A percentile compares a stretch with the other conserved stretches of the same genome.
Evolutionary conservation across 2,888 invertebrate species (phyloP).

Genomic region (Oscheius sp.): DNA sequence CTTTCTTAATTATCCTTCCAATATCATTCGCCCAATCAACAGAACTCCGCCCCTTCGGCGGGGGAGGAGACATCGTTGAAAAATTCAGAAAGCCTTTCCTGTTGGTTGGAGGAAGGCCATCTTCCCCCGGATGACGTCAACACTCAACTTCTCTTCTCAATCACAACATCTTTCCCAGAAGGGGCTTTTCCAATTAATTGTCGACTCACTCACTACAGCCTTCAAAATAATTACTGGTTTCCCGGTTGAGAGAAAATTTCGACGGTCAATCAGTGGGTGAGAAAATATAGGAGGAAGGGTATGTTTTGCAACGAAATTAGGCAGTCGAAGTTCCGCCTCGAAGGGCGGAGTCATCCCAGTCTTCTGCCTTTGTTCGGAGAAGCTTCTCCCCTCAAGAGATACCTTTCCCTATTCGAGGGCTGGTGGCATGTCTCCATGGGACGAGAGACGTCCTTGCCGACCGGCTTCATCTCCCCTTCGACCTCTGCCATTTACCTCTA

Average conservation of each 20-base stretch:
- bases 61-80: conserved; percentile 22
- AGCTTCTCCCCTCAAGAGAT: not conserved
- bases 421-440: too few species aligned
- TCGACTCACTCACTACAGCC: too few species aligned
- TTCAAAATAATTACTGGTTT: too few species aligned
- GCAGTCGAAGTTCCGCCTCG: not conserved
- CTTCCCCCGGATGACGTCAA: not conserved
- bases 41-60: conserved; percentile 10
- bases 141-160: not conserved
- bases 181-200: not conserved
- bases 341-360: not conserved
- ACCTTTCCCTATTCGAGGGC: too few species aligned
- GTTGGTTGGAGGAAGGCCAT: not conserved
- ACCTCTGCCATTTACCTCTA: not conserved
- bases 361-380: not conserved
- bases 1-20: not conserved
- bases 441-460: too few species aligned
- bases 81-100: conserved; percentile 25
- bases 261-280: too few species aligned
- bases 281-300: too few species aligned
- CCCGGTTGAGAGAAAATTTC: too few species aligned
- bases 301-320: too few species aligned
- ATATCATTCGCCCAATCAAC: conserved; percentile 20
- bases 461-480: too few species aligned
- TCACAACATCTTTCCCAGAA: too few species aligned